These are phyloP conservation scores for Macropus fuliginosus DNA, from an alignment of 2,797 vertebrate species.

Conservation along the genomic window DNA sequence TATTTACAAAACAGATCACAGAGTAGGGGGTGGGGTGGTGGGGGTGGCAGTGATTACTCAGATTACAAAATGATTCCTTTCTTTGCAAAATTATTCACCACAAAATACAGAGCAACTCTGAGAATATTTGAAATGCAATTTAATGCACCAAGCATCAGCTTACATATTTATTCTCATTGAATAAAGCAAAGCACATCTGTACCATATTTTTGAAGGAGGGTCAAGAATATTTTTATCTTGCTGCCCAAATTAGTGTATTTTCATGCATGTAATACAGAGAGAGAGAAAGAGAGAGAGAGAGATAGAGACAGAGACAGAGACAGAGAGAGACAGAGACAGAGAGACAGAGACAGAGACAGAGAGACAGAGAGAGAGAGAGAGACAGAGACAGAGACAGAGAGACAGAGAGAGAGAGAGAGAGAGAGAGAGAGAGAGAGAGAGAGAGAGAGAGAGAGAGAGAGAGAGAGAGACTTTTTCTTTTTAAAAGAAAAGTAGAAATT, in stretches of 20 bases:
- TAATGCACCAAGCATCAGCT: constrained; percentile 12
- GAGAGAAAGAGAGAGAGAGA: too few species aligned
- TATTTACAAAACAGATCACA: not conserved
- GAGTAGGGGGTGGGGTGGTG: not conserved
- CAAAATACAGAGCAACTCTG: constrained; percentile 6
- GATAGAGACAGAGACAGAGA: too few species aligned
- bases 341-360: too few species aligned
- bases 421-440: too few species aligned
- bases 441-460: too few species aligned
- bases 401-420: too few species aligned
- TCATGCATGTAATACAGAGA: not conserved
- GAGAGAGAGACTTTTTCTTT: not conserved
- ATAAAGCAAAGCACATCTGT: not conserved
- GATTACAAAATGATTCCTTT: not conserved
- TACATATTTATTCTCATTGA: not conserved
- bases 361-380: too few species aligned
- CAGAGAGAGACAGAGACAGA: too few species aligned
- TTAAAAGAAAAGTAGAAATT: not conserved
- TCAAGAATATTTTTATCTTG: constrained; percentile 13
- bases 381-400: too few species aligned
- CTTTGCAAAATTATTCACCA: not conserved
- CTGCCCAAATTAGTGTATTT: not conserved
- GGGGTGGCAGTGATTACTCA: constrained; percentile 21
- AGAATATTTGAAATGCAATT: constrained; percentile 30
- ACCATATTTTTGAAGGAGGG: not conserved